Conservation (phyloP, 2,888 invertebrate species). For the Neocrepidodera transversa region DNA sequence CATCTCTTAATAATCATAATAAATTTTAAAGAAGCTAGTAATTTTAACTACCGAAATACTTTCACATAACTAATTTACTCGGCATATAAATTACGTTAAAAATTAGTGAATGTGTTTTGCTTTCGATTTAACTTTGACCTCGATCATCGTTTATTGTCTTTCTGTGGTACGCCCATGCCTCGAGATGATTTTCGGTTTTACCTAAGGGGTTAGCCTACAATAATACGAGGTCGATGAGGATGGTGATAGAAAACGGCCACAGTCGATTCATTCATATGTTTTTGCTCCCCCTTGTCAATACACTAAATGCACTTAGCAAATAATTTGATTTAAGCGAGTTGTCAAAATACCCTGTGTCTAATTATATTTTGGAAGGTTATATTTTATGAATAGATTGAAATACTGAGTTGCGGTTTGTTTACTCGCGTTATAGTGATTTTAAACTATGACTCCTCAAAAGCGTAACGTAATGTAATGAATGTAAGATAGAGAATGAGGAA, state of each 20-base stretch:
- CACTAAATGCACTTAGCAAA: neutral
- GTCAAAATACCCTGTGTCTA: no score
- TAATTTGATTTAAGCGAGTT: no score
- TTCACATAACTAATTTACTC: constrained; percentile 31
- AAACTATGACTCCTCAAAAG: no score
- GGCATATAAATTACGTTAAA: constrained; percentile 10
- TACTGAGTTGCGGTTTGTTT: no score
- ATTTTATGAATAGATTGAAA: no score
- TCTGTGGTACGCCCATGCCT: constrained; percentile 19
- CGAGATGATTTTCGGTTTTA: constrained; percentile 11
- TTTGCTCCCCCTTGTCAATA: constrained; percentile 2
- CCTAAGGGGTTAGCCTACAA: constrained; percentile 13
- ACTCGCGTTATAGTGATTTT: no score
- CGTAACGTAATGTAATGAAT: no score
- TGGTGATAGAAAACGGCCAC: neutral
- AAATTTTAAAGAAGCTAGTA: constrained; percentile 20
- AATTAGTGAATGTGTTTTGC: constrained; percentile 31
- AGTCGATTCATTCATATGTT: neutral
- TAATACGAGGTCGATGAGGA: constrained; percentile 2
- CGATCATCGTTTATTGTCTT: constrained; percentile 17
- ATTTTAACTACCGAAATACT: constrained; percentile 32
- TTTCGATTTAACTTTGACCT: constrained; percentile 35
- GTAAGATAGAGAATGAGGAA: no score
- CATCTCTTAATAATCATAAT: constrained; percentile 16
- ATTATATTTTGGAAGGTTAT: no score